Evolutionary conservation across 2,888 invertebrate species (phyloP), one percentile per base, ranked within the genome.

Genomic region (Zygothrica quintamaculata): DNA sequence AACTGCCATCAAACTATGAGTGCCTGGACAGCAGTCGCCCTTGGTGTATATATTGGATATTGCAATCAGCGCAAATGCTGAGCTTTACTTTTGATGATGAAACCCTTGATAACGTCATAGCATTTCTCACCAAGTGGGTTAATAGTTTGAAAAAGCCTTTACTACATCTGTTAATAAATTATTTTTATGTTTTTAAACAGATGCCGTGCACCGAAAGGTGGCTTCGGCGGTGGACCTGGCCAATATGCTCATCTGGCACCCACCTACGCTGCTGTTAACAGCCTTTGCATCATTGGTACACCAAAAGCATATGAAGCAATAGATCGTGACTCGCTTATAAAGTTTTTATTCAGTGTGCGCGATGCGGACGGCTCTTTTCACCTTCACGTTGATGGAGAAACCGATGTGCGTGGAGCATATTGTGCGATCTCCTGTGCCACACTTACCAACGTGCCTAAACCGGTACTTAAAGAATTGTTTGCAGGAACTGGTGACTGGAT

Each of bases 11-110:
- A 61, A 93, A 93, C 65, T 97, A 96, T 88, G 94, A 95, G 94
- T 94, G 94, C 88, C 92, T 99, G 72, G 99, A 99, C 93, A 96
- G 97, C 7, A 99, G 98, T 90, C 94, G 98, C 81, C 95, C 99
- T 5, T 99, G 99, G 99, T 92, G 99, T 65, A 95, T 97, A 84
- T 99, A 98, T 90, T 99, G 99, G 99, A 97, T 97, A 67, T 91
- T 99, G 29, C 98, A 99, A 92, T 94, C 97, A 3, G 92, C 99
- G 31, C 95, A 96, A 89, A 92, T 99, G 67, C 91, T 98, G 29
- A 94, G 94, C 66, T 93, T 93, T 67, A 92, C 92, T 58, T 91
- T 96, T 56, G 92, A 93, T 7, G 92, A 93, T 29, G 92, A 92
- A 18, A 91, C 92, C 7, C 92, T 93, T 65, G 91, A 92, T 31